Evolutionary conservation across 2,888 invertebrate genomes (phyloP).

Genomic region (Oxystoma pomonae): DNA sequence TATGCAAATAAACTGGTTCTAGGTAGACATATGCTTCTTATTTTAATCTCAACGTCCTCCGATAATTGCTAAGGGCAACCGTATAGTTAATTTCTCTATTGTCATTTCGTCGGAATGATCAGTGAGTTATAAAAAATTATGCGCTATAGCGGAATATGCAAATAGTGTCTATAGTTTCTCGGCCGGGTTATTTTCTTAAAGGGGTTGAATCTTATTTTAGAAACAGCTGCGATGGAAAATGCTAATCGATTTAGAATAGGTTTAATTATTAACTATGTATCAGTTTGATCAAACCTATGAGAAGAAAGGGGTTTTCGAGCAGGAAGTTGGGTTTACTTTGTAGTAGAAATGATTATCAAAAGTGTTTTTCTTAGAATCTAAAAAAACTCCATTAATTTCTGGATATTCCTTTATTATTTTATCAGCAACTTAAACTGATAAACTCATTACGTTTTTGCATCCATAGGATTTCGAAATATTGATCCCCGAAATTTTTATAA

Average conservation of each 20-base stretch:
- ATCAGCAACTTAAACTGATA: too few species aligned
- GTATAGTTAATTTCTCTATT: background rate
- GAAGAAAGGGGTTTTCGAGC: too few species aligned
- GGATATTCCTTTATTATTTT: too few species aligned
- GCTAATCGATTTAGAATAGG: background rate
- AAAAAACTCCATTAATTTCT: too few species aligned
- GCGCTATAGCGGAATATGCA: background rate
- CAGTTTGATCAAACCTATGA: background rate
- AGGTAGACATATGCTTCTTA: background rate
- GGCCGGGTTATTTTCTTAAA: background rate
- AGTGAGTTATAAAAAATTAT: background rate
- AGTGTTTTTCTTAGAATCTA: too few species aligned
- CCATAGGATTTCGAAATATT: too few species aligned
- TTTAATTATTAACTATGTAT: background rate
- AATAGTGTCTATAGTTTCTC: background rate
- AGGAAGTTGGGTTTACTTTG: too few species aligned
- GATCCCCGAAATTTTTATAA: too few species aligned
- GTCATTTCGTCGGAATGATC: background rate
- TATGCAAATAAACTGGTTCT: conserved; percentile 5
- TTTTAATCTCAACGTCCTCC: background rate
- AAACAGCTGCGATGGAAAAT: background rate
- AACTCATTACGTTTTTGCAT: too few species aligned
- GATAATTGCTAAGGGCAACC: background rate
- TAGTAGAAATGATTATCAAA: too few species aligned
- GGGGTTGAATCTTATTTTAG: background rate